A percentile compares a stretch with the other conserved stretches of the same genome.
phyloP scores from a whole-genome alignment of 1,140 invertebrate genomes.

The Panulirus ornatus region DNA sequence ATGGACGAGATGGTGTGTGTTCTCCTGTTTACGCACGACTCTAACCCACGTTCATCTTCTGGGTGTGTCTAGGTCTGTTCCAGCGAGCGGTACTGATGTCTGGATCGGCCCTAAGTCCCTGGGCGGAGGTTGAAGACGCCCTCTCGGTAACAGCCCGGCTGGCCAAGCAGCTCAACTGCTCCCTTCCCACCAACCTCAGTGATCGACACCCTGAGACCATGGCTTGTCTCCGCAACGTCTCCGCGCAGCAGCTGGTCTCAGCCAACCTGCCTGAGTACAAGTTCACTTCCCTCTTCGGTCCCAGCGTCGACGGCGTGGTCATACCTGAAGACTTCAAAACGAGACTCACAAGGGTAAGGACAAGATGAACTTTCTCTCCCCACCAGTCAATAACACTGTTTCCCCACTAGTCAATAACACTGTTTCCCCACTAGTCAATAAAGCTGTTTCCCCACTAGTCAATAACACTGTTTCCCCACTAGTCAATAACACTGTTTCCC shows the following conservation, averaged over 20 bases:
- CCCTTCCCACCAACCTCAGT: conserved; percentile 70
- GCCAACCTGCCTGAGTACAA: conserved; percentile 65
- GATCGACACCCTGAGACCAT: conserved; percentile 73
- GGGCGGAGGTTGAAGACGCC: conserved; percentile 79
- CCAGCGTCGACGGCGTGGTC: conserved; percentile 93
- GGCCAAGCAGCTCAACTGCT: conserved; percentile 74
- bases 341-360: conserved; percentile 69
- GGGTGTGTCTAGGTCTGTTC: conserved; percentile 84
- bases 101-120: conserved; percentile 83
- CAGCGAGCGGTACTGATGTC: conserved; percentile 85
- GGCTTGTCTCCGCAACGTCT: conserved; percentile 71
- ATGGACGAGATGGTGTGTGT: too few species aligned
- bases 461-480: too few species aligned
- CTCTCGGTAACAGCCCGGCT: conserved; percentile 74
- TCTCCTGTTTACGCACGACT: too few species aligned
- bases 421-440: too few species aligned
- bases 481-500: too few species aligned
- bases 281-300: conserved; percentile 83
- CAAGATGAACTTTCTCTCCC: too few species aligned
- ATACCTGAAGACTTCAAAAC: conserved; percentile 82
- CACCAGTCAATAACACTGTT: background rate
- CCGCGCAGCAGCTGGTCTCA: conserved; percentile 61
- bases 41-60: too few species aligned
- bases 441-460: too few species aligned
- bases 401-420: too few species aligned